Evolutionary conservation across 2,888 invertebrate species (phyloP).

Genomic region (Aspidiotus rigidus): DNA sequence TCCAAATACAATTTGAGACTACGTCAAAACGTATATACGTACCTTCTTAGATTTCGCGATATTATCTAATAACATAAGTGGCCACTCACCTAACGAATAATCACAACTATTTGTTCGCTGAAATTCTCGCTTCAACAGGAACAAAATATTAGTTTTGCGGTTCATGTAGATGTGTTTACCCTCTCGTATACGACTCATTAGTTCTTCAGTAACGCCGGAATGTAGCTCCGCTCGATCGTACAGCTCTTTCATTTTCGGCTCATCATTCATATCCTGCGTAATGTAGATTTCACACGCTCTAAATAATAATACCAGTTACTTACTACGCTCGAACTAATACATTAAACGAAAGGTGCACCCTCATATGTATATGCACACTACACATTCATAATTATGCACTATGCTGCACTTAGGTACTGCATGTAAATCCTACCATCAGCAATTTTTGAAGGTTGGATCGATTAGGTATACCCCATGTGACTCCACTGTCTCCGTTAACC

Average conservation of each 20-base stretch:
- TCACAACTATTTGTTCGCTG: slow-evolving; percentile 60
- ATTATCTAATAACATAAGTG: too few relatives aligned
- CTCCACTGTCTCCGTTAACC: slow-evolving; percentile 43
- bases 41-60: too few relatives aligned
- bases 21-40: too few relatives aligned
- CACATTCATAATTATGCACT: too few relatives aligned
- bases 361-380: too few relatives aligned
- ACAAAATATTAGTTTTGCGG: slow-evolving; percentile 68
- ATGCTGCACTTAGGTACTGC: too few relatives aligned
- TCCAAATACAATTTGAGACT: too few relatives aligned
- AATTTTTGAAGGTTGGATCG: slow-evolving; percentile 66
- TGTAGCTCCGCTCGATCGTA: slow-evolving; percentile 51
- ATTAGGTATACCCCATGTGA: slow-evolving; percentile 67
- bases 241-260: slow-evolving; percentile 51
- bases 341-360: too few relatives aligned
- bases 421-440: slow-evolving; percentile 45
- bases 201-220: slow-evolving; percentile 44
- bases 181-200: slow-evolving; percentile 52
- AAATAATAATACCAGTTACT: too few relatives aligned
- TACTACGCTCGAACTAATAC: too few relatives aligned
- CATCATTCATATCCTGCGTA: slow-evolving; percentile 42
- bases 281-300: too few relatives aligned
- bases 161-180: slow-evolving; percentile 68
- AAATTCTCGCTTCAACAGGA: slow-evolving; percentile 60
- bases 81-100: slow-evolving; percentile 56